A percentile compares a stretch with the other conserved stretches of the same genome.
phyloP scores from a whole-genome alignment of 92 coral and sea anemone species.

The Bergia puertoricense region DNA sequence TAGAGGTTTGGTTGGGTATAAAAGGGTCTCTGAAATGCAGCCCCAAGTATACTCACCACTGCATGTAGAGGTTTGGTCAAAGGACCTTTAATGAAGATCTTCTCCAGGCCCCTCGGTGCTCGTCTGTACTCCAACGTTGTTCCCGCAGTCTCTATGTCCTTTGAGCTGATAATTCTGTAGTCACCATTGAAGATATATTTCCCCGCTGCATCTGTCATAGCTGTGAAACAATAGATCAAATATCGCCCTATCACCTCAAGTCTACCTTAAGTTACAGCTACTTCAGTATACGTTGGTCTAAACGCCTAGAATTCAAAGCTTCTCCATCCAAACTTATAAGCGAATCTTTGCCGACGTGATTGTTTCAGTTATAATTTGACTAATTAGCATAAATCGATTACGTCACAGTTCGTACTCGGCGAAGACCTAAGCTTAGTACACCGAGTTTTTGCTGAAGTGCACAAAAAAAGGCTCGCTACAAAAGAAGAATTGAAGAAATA shows the following conservation, averaged over 20 bases:
- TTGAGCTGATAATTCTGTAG: conserved; percentile 62
- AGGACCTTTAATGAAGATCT: conserved; percentile 78
- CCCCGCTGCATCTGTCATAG: conserved; percentile 69
- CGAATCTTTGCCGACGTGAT: too few species aligned
- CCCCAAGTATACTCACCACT: conserved; percentile 56
- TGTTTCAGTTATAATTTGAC: too few species aligned
- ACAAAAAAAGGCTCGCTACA: too few species aligned
- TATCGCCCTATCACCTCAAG: neutral
- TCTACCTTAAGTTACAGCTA: neutral
- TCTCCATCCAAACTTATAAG: too few species aligned
- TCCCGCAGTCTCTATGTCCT: conserved; percentile 70
- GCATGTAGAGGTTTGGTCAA: conserved; percentile 73
- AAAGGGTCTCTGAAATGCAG: too few species aligned
- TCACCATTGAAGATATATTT: conserved; percentile 82
- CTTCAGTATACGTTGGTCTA: neutral
- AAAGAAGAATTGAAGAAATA: too few species aligned
- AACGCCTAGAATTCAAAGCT: too few species aligned
- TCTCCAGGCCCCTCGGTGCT: conserved; percentile 53
- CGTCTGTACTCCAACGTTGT: conserved; percentile 77
- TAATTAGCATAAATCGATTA: too few species aligned
- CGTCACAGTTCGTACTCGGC: too few species aligned
- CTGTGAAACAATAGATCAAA: conserved; percentile 42
- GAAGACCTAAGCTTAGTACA: too few species aligned
- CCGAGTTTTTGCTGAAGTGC: too few species aligned
- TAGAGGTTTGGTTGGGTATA: too few species aligned